Evolutionary conservation across 1,140 invertebrate genomes (phyloP).

Genomic region (Diorhabda carinulata): DNA sequence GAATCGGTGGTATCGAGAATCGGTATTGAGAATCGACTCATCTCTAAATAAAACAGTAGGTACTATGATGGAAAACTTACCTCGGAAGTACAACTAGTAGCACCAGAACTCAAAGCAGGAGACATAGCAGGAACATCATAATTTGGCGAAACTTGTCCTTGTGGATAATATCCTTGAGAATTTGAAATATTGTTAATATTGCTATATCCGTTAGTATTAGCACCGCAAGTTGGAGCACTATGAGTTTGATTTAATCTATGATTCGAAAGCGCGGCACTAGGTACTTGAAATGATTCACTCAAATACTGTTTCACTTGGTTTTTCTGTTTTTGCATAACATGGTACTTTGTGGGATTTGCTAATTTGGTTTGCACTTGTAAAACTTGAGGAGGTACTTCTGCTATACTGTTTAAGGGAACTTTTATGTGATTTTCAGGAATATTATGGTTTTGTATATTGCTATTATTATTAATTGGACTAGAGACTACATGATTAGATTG

Average conservation of each 20-base stretch:
- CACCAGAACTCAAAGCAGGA: conserved; percentile 67
- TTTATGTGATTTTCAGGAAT: conserved; percentile 39
- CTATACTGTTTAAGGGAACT: conserved; percentile 57
- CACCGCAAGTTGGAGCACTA: conserved; percentile 43
- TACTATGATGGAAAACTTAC: conserved; percentile 47
- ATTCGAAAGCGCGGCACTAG: conserved; percentile 28
- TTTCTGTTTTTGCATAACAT: conserved; percentile 86
- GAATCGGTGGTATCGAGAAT: too few relatives aligned
- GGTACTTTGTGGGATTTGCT: conserved; percentile 87
- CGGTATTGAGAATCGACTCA: too few relatives aligned
- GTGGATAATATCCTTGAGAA: conserved; percentile 27
- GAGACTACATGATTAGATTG: conserved; percentile 25
- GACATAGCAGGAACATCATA: conserved; percentile 60
- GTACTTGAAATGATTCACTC: conserved; percentile 67
- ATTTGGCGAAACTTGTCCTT: conserved; percentile 48
- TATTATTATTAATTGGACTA: conserved; percentile 37
- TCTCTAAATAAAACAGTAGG: too few relatives aligned
- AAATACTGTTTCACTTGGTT: conserved; percentile 83
- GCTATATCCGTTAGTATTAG: conserved; percentile 16
- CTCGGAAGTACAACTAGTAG: conserved; percentile 67
- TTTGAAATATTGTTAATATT: conserved; percentile 9
- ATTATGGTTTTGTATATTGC: background rate
- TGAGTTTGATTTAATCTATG: conserved; percentile 40
- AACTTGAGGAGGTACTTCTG: conserved; percentile 74
- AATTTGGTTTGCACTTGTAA: conserved; percentile 78